Evolutionary conservation across 2,888 invertebrate species (phyloP).

Genomic region (Conops quadrifasciatus): DNA sequence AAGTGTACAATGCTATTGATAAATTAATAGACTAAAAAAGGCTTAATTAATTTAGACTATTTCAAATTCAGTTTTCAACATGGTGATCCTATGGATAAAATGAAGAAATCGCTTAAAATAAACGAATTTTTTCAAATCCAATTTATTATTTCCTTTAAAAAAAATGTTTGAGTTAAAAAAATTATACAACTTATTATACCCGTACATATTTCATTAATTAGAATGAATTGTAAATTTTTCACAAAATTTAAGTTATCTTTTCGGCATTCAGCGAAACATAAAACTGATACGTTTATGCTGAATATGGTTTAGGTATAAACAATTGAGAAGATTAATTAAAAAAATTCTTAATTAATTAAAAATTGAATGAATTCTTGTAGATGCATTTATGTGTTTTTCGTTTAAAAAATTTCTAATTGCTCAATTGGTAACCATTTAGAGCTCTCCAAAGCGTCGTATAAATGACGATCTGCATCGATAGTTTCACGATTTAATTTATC

Average conservation of each 20-base stretch:
- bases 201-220: too few relatives aligned
- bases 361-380: too few relatives aligned
- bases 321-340: too few relatives aligned
- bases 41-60: slow-evolving; percentile 1
- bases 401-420: slow-evolving; percentile 72
- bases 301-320: too few relatives aligned
- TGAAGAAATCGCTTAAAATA: neutral
- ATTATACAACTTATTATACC: too few relatives aligned
- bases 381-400: neutral
- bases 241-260: too few relatives aligned
- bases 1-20: slow-evolving; percentile 16
- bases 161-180: too few relatives aligned
- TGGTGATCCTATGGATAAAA: neutral
- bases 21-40: slow-evolving; percentile 3
- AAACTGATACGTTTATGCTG: too few relatives aligned
- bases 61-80: slow-evolving; percentile 12
- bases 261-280: too few relatives aligned
- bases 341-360: too few relatives aligned
- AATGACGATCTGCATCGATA: slow-evolving; percentile 76
- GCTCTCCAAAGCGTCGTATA: slow-evolving; percentile 84
- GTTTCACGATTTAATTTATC: slow-evolving; percentile 81
- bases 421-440: slow-evolving; percentile 87
- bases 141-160: too few relatives aligned
- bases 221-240: too few relatives aligned
- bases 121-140: neutral